A percentile compares a stretch with the other conserved stretches of the same genome.
Evolutionary conservation across 2,797 vertebrate genomes (phyloP).

Genomic region (Cetoscarus ocellatus): DNA sequence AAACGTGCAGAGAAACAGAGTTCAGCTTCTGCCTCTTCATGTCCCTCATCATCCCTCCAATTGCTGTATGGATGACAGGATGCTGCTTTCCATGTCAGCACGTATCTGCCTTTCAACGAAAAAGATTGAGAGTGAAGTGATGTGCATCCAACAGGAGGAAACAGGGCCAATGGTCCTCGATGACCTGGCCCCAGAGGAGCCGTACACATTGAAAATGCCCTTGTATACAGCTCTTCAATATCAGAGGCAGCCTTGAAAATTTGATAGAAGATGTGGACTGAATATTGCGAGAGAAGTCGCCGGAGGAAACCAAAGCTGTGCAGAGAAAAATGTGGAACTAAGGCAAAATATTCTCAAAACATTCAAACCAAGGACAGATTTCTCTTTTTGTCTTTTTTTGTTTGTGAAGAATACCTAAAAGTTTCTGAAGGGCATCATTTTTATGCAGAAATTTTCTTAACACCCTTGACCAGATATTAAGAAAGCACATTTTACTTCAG

Average conservation of each 20-base stretch:
- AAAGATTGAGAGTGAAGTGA: slow-evolving; percentile 12
- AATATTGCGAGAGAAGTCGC: slow-evolving; percentile 11
- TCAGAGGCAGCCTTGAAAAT: slow-evolving; percentile 26
- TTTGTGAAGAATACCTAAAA: neutral
- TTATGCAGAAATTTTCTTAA: neutral
- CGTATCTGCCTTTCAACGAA: slow-evolving; percentile 2
- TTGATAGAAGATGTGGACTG: slow-evolving; percentile 6
- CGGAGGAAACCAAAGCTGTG: slow-evolving; percentile 23
- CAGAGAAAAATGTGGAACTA: slow-evolving; percentile 7
- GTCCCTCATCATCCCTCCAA: slow-evolving; percentile 7
- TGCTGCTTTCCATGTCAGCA: slow-evolving; percentile 11
- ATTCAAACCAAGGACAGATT: slow-evolving; percentile 25
- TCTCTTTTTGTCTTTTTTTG: neutral
- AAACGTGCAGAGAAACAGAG: slow-evolving; percentile 24
- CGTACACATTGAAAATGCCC: neutral
- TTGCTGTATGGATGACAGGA: slow-evolving; percentile 8
- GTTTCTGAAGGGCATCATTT: slow-evolving; percentile 13
- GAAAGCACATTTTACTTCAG: neutral
- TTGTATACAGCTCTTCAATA: slow-evolving; percentile 3
- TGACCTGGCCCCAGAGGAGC: neutral
- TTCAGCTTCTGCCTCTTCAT: slow-evolving; percentile 3
- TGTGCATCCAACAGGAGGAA: slow-evolving; percentile 28
- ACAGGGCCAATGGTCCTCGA: slow-evolving; percentile 11
- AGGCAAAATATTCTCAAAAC: neutral
- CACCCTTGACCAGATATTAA: slow-evolving; percentile 8